Evolutionary conservation across 2,797 vertebrate genomes (phyloP).

Genomic region (Manis javanica): DNA sequence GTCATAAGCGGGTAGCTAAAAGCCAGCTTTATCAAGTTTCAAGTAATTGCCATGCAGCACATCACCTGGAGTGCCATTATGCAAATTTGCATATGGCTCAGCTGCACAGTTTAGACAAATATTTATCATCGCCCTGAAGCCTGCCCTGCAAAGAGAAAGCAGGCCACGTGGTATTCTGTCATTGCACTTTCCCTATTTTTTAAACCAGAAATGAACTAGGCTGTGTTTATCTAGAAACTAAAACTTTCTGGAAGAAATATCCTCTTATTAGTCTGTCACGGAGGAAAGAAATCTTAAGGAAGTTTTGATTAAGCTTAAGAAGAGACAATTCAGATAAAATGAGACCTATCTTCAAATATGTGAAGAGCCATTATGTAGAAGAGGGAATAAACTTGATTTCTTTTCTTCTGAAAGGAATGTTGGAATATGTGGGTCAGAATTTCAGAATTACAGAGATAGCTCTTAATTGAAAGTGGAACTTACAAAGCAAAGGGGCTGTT

Average conservation of each 20-base stretch:
- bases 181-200: slow-evolving; percentile 41
- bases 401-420: neutral
- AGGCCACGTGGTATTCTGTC: slow-evolving; percentile 63
- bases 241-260: slow-evolving; percentile 58
- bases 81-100: slow-evolving; percentile 85
- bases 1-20: slow-evolving; percentile 54
- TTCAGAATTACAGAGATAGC: neutral
- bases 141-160: slow-evolving; percentile 80
- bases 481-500: neutral
- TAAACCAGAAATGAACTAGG: slow-evolving; percentile 74
- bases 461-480: neutral
- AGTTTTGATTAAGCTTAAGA: slow-evolving; percentile 53
- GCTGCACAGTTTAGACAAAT: slow-evolving; percentile 85
- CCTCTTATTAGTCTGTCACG: neutral
- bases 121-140: slow-evolving; percentile 86
- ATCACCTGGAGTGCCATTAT: slow-evolving; percentile 85
- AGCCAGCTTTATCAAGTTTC: slow-evolving; percentile 77
- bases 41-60: slow-evolving; percentile 76
- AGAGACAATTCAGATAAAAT: slow-evolving; percentile 26
- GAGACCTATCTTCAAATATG: neutral
- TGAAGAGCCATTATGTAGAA: neutral
- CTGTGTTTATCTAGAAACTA: slow-evolving; percentile 47
- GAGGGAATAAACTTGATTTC: neutral
- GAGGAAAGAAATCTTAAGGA: slow-evolving; percentile 20
- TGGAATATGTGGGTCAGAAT: neutral